phyloP scores from a whole-genome alignment of 2,113 vertebrate genomes.

The Odocoileus virginianus region DNA sequence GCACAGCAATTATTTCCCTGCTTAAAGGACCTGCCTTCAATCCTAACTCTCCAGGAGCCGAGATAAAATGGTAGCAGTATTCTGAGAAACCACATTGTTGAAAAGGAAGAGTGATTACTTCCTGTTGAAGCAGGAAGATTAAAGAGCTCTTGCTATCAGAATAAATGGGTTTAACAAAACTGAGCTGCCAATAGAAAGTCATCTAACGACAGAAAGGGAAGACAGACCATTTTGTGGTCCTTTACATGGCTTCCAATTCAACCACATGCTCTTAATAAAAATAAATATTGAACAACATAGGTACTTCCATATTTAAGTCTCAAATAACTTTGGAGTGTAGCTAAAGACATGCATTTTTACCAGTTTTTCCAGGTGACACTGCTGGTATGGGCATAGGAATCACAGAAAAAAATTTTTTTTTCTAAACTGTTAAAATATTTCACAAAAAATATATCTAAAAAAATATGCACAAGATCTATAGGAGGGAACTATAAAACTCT shows the following conservation, averaged over 20 bases:
- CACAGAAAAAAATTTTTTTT: background rate
- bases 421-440: background rate
- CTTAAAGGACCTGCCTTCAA: background rate
- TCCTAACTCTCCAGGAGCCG: background rate
- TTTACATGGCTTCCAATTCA: background rate
- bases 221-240: background rate
- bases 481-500: background rate
- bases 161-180: conserved; percentile 4
- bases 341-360: background rate
- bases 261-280: background rate
- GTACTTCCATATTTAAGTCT: background rate
- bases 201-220: background rate
- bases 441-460: background rate
- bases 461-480: background rate
- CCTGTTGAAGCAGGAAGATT: background rate
- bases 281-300: background rate
- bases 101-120: background rate
- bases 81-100: background rate
- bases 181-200: background rate
- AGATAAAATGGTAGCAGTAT: background rate
- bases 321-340: background rate
- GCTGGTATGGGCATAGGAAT: background rate
- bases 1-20: background rate
- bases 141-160: background rate
- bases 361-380: background rate